Evolutionary conservation across 1,140 invertebrate genomes (phyloP).

Genomic region (Limonius californicus): DNA sequence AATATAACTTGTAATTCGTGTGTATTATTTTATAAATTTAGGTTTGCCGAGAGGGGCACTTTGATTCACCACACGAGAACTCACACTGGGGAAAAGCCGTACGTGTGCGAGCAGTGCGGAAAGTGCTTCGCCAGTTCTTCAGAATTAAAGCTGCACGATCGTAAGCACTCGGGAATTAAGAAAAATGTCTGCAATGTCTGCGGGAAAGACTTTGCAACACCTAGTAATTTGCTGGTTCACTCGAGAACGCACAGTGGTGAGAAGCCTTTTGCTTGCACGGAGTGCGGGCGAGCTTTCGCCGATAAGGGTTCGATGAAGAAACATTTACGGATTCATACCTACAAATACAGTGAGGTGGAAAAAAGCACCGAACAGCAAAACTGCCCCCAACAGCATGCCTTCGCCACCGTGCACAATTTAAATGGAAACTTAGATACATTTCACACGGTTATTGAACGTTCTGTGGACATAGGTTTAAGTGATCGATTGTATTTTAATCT

Average conservation of each 20-base stretch:
- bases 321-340: conserved; percentile 6
- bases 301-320: conserved; percentile 17
- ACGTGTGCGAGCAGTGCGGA: conserved; percentile 22
- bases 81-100: conserved; percentile 23
- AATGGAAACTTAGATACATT: background rate
- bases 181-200: conserved; percentile 55
- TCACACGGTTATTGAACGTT: background rate
- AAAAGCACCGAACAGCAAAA: background rate
- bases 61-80: conserved; percentile 21
- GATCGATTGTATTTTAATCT: conserved; percentile 7
- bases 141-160: conserved; percentile 50
- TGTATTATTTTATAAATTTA: too few relatives aligned
- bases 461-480: background rate
- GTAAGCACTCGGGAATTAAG: conserved; percentile 63
- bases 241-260: conserved; percentile 64
- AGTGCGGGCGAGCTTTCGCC: conserved; percentile 9
- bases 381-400: too few relatives aligned
- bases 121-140: conserved; percentile 19
- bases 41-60: conserved; percentile 13
- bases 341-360: background rate
- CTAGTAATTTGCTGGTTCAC: conserved; percentile 49
- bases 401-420: too few relatives aligned
- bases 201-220: conserved; percentile 44
- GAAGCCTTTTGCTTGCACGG: conserved; percentile 49
- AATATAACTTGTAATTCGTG: background rate